Percentiles rank a stretch among this genome's conserved stretches.
Evolutionary conservation across 1,140 invertebrate genomes (phyloP).

Genomic region (Liolophura sinensis): DNA sequence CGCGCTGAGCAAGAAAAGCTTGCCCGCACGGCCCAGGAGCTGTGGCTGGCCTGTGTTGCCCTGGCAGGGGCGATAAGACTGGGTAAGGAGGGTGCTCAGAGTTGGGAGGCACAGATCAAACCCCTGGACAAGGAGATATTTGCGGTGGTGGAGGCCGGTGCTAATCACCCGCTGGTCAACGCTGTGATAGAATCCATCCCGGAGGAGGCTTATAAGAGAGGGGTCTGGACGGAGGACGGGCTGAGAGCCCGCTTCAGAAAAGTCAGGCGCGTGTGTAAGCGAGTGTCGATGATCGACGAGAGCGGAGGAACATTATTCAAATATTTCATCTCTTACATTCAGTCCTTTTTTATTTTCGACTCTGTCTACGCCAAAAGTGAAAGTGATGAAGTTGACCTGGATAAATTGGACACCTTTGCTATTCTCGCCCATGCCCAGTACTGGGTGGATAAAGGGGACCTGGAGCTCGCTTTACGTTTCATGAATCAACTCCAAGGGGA

Average conservation of each 20-base stretch:
- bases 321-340: conserved; percentile 87
- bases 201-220: conserved; percentile 72
- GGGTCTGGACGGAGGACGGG: conserved; percentile 83
- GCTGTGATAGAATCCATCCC: conserved; percentile 79
- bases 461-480: conserved; percentile 82
- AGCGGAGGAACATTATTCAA: conserved; percentile 75
- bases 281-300: conserved; percentile 82
- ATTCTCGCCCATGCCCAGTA: conserved; percentile 85
- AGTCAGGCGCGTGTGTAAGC: conserved; percentile 65
- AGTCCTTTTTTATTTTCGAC: conserved; percentile 65
- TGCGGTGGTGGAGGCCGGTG: conserved; percentile 63
- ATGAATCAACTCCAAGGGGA: conserved; percentile 89
- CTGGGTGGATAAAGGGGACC: conserved; percentile 77
- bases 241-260: conserved; percentile 83
- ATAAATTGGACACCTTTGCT: conserved; percentile 78
- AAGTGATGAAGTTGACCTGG: conserved; percentile 57
- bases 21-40: conserved; percentile 78
- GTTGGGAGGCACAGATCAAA: conserved; percentile 63
- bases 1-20: conserved; percentile 78
- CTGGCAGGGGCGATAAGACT: conserved; percentile 76
- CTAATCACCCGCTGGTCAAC: conserved; percentile 67
- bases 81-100: conserved; percentile 53
- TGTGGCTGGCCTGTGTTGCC: conserved; percentile 91
- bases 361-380: conserved; percentile 59
- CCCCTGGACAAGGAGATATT: conserved; percentile 77